phyloP scores from a whole-genome alignment of 2,888 invertebrate species.

The Druceiella hillmani region DNA sequence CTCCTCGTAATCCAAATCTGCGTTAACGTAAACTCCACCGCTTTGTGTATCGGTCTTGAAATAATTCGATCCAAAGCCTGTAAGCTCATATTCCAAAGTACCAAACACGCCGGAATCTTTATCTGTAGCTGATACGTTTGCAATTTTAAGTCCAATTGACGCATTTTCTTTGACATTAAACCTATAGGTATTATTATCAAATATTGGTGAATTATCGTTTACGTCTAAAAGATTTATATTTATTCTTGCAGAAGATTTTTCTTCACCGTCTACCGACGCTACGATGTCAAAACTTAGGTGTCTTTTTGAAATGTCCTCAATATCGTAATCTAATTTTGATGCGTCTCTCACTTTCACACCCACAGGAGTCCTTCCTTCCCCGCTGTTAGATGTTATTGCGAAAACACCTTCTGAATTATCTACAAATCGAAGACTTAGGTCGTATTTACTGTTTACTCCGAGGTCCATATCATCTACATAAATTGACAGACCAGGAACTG shows the following conservation, averaged over 20 bases:
- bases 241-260: constrained; percentile 56
- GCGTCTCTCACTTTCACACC: constrained; percentile 65
- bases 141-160: constrained; percentile 55
- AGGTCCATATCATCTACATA: constrained; percentile 69
- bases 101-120: constrained; percentile 69
- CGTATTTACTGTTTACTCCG: constrained; percentile 67
- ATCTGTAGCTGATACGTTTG: constrained; percentile 63
- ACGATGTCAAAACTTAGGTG: constrained; percentile 64
- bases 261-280: constrained; percentile 49
- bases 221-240: constrained; percentile 65
- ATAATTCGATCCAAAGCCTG: constrained; percentile 74
- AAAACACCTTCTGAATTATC: constrained; percentile 56
- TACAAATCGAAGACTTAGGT: constrained; percentile 55
- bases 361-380: constrained; percentile 68
- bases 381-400: constrained; percentile 58
- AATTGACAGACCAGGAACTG: constrained; percentile 66
- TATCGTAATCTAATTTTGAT: constrained; percentile 65
- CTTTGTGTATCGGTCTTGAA: constrained; percentile 62
- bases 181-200: constrained; percentile 57
- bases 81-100: constrained; percentile 63
- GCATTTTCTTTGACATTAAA: constrained; percentile 64
- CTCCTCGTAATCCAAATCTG: constrained; percentile 68
- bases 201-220: constrained; percentile 75
- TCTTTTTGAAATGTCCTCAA: constrained; percentile 52
- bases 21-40: constrained; percentile 64